Conservation (phyloP, 2,888 invertebrate genomes). For the Hemithea aestivaria region DNA sequence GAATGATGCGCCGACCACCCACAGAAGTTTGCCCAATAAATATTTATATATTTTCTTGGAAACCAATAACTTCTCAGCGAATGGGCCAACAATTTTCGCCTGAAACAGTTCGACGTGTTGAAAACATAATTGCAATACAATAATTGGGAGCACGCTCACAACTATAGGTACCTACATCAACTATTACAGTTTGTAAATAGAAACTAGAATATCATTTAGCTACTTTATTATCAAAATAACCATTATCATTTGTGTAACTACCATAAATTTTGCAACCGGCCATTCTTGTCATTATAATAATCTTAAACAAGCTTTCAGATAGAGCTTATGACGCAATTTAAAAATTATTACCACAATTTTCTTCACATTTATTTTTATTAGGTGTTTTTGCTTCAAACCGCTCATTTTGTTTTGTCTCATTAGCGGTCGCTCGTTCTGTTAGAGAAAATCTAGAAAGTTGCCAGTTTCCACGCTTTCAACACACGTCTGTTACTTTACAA, state of each 20-base stretch:
- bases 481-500: conserved; percentile 7
- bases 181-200: no score
- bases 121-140: conserved; percentile 17
- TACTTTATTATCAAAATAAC: no score
- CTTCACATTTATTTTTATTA: no score
- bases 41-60: conserved; percentile 49
- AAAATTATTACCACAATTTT: no score
- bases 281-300: no score
- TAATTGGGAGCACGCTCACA: background rate
- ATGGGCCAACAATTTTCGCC: conserved; percentile 33
- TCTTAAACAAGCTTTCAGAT: no score
- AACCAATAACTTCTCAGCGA: conserved; percentile 46
- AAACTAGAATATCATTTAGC: no score
- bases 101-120: conserved; percentile 18
- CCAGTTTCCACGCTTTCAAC: conserved; percentile 17
- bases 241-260: no score
- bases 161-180: no score
- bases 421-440: background rate
- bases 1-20: conserved; percentile 47
- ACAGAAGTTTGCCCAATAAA: conserved; percentile 41
- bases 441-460: conserved; percentile 23
- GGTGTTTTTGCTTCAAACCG: conserved; percentile 3
- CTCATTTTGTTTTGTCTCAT: no score
- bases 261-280: no score
- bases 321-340: no score